Evolutionary conservation across 2,797 vertebrate species (phyloP), one percentile per base, ranked within the genome.

Genomic region (Cossypha polioptera): DNA sequence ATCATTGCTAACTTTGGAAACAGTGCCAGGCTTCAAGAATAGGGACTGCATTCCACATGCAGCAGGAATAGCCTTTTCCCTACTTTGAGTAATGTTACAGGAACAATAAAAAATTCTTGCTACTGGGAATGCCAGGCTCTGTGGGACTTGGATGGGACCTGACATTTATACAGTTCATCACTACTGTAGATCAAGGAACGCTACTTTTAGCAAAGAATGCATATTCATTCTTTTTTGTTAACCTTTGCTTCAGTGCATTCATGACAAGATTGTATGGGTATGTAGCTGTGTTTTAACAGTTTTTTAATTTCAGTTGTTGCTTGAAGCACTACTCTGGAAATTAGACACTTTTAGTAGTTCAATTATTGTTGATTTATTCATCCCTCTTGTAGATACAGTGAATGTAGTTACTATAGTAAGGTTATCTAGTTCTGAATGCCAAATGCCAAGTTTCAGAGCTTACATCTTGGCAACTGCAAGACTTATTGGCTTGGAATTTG

Each of bases 271-370:
- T 87, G 90, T 94, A 66, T 94, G 88, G 92, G 74, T 97, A 95
- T 88, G 66, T 95, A 95, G 90, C 91, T 92, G 85, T 93, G 89
- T 93, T 95, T 96, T 96, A 97, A 95, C 92, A 96, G 95, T 94
- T 95, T 97, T 97, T 97, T 66, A 96, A 97, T 97, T 97, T 97
- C 92, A 88, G 45, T 96, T 97, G 78, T 96, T 97, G 95, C 95
- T 97, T 86, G 96, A 93, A 97, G 95, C 95, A 94, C 77, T 96
- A 45, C 90, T 80, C 94, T 92, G 93, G 95, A 97, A 96, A 97
- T 97, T 89, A 97, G 96, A 96, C 92, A 96, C 85, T 96, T 97
- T 97, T 94, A 97, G 95, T 94, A 91, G 95, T 97, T 97, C 96
- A 92, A 95, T 97, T 97, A 95, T 95, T 96, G 95, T 96, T 97